Percentiles rank a stretch among this genome's conserved stretches.
Evolutionary conservation across 1,140 invertebrate species (phyloP).

Genomic region (Drosophila triauraria): DNA sequence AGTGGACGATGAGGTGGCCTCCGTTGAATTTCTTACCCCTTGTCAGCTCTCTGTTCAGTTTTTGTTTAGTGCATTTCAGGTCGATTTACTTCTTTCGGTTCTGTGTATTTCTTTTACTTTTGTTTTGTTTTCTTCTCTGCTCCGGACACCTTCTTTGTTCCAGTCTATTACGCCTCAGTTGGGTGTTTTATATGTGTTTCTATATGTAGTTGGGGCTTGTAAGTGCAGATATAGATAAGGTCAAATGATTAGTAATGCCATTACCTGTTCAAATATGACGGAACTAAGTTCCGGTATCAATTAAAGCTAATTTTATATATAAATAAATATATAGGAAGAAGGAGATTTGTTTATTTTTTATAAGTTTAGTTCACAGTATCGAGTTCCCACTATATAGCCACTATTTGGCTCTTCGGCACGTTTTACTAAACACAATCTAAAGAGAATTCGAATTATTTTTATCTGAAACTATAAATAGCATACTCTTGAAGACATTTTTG

Average conservation of each 20-base stretch:
- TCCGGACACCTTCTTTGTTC: conserved; percentile 56
- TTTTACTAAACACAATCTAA: neutral
- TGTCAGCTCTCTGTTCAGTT: conserved; percentile 10
- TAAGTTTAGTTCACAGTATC: too few species aligned
- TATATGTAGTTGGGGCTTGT: conserved; percentile 6
- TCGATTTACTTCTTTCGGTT: conserved; percentile 11
- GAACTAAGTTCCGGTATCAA: neutral
- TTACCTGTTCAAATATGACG: neutral
- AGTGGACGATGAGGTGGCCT: conserved; percentile 14
- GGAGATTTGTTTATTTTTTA: too few species aligned
- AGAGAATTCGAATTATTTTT: neutral
- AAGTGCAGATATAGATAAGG: neutral
- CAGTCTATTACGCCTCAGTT: conserved; percentile 49
- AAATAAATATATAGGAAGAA: too few species aligned
- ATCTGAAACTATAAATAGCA: too few species aligned
- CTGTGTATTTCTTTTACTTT: conserved; percentile 7
- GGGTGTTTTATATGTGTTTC: conserved; percentile 15
- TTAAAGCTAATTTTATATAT: neutral
- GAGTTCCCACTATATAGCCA: neutral
- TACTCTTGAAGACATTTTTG: too few species aligned
- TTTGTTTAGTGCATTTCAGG: conserved; percentile 15
- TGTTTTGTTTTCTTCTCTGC: neutral
- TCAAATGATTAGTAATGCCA: neutral
- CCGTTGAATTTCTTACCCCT: neutral
- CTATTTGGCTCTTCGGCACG: neutral